Conservation (phyloP, 1,140 invertebrate genomes). For the Pogonognathellus flavescens region DNA sequence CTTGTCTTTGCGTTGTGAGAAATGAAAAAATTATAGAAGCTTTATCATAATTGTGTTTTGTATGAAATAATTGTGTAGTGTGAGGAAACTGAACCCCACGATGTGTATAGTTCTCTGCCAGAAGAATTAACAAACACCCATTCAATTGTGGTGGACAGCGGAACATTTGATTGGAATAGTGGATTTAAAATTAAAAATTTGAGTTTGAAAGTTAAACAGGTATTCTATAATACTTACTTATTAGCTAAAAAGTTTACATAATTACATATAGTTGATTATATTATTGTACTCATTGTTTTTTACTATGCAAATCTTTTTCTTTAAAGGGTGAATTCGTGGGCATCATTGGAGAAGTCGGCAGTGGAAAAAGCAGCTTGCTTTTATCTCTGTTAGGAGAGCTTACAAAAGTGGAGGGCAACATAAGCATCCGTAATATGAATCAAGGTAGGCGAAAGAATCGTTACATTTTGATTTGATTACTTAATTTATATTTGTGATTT, state of each 20-base stretch:
- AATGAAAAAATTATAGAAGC: background rate
- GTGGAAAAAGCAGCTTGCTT: slow-evolving; percentile 84
- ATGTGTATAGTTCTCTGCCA: slow-evolving; percentile 40
- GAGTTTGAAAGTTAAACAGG: slow-evolving; percentile 56
- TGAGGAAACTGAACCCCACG: slow-evolving; percentile 58
- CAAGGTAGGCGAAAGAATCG: slow-evolving; percentile 71
- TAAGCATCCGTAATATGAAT: slow-evolving; percentile 76
- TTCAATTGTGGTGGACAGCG: slow-evolving; percentile 69
- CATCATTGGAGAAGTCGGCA: slow-evolving; percentile 80
- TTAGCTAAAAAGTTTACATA: too few relatives aligned
- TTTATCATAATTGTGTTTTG: background rate
- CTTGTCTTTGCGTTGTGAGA: too few relatives aligned
- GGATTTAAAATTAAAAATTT: slow-evolving; percentile 37
- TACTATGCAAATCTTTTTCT: background rate
- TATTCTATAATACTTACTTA: background rate
- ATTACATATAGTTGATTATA: too few relatives aligned
- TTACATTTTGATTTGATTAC: slow-evolving; percentile 17
- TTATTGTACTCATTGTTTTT: too few relatives aligned
- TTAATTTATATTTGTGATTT: background rate
- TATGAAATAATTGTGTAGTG: slow-evolving; percentile 39
- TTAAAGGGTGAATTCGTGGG: slow-evolving; percentile 74
- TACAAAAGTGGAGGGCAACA: slow-evolving; percentile 75
- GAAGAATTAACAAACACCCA: background rate
- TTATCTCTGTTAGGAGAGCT: slow-evolving; percentile 83
- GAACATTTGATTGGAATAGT: slow-evolving; percentile 70